Percentiles rank a stretch among this genome's conserved stretches.
phyloP scores from a whole-genome alignment of 2,113 vertebrate species.

The Boleophthalmus pectinirostris region DNA sequence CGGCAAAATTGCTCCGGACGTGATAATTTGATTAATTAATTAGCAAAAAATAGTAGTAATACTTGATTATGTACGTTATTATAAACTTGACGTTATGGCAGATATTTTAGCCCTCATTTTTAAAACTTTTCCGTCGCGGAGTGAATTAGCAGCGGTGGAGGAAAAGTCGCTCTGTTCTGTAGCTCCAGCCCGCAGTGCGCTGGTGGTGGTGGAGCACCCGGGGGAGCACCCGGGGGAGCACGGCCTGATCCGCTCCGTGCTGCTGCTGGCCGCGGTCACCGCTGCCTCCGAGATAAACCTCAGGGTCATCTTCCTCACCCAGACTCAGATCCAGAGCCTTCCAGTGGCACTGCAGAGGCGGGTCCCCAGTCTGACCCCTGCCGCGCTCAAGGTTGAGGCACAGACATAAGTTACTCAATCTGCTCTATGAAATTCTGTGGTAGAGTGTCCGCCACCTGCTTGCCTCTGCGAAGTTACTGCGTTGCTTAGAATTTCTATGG shows the following conservation, averaged over 20 bases:
- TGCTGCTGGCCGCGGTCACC: constrained; percentile 73
- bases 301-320: constrained; percentile 72
- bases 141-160: background rate
- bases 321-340: constrained; percentile 68
- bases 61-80: fast-evolving
- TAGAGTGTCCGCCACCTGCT: no score
- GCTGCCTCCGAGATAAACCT: constrained; percentile 67
- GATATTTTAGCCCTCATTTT: constrained; percentile 69
- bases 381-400: constrained; percentile 68
- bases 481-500: no score
- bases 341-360: constrained; percentile 62
- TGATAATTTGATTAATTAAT: background rate
- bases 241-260: constrained; percentile 56
- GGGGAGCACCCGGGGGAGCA: constrained; percentile 72
- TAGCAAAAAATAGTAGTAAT: background rate
- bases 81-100: constrained; percentile 42
- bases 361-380: constrained; percentile 55
- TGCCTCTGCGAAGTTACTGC: no score
- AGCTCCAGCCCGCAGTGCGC: constrained; percentile 17
- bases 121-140: constrained; percentile 42
- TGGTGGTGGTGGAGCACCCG: constrained; percentile 69
- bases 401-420: background rate
- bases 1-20: constrained; percentile 13
- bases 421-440: no score
- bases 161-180: fast-evolving